Conservation (phyloP, 2,113 vertebrate genomes). For the Amphiprion percula region DNA sequence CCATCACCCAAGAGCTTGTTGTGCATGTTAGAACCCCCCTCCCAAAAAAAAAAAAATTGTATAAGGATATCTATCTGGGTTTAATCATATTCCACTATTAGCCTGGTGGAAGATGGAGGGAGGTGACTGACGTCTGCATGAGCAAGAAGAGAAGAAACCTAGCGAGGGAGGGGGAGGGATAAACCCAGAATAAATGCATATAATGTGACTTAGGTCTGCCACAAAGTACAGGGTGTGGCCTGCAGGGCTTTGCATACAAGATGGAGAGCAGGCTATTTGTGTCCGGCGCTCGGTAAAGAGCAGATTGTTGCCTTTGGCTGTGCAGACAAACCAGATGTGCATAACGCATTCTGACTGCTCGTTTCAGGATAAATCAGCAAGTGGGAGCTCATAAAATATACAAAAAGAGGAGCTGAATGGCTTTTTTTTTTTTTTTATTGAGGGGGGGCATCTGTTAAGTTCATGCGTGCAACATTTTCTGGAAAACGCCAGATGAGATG, state of each 20-base stretch:
- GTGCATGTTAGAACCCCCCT: background rate
- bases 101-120: background rate
- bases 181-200: constrained; percentile 78
- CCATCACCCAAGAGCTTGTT: background rate
- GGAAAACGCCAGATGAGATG: background rate
- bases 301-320: constrained; percentile 65
- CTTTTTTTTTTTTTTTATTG: background rate
- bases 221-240: constrained; percentile 86
- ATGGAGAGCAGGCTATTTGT: constrained; percentile 78
- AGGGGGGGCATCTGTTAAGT: background rate
- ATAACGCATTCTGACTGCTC: constrained; percentile 40
- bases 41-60: background rate
- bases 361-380: constrained; percentile 43
- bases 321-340: constrained; percentile 58
- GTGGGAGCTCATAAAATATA: constrained; percentile 19
- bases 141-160: constrained; percentile 31
- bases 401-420: background rate
- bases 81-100: constrained; percentile 24
- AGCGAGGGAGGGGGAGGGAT: constrained; percentile 45
- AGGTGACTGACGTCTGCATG: constrained; percentile 9
- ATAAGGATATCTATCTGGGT: background rate
- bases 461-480: background rate
- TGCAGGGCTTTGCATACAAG: constrained; percentile 73
- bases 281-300: constrained; percentile 66
- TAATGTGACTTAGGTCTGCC: constrained; percentile 79